phyloP scores from a whole-genome alignment of 2,797 vertebrate genomes.

The Merluccius polli region DNA sequence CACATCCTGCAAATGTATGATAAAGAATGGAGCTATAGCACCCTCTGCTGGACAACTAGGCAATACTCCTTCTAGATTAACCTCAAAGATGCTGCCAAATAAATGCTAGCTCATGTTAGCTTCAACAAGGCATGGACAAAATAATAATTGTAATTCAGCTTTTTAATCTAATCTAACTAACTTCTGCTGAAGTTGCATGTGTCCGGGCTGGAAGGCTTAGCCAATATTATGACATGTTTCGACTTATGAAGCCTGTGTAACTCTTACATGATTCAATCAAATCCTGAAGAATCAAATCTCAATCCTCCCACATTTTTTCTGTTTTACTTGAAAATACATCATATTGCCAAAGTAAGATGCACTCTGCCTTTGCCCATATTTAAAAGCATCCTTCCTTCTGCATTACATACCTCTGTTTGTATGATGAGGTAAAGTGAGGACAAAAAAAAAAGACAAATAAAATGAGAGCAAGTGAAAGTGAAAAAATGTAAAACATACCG shows the following conservation, averaged over 20 bases:
- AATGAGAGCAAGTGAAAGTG: neutral
- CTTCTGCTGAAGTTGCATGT: too few species aligned
- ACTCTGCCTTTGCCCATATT: neutral
- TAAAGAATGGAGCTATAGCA: neutral
- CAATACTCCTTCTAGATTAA: neutral
- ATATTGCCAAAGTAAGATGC: neutral
- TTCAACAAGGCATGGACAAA: too few species aligned
- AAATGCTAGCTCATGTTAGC: too few species aligned
- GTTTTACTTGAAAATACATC: neutral
- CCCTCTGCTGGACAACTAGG: neutral
- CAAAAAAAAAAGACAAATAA: neutral
- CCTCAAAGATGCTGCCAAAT: neutral
- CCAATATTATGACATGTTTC: too few species aligned
- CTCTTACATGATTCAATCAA: neutral
- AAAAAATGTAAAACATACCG: neutral
- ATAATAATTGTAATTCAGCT: too few species aligned
- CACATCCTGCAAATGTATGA: neutral
- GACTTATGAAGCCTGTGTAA: too few species aligned
- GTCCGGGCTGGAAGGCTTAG: neutral
- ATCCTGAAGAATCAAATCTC: neutral
- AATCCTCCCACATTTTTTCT: neutral
- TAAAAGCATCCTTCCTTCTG: neutral
- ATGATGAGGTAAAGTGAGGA: neutral
- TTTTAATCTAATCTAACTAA: too few species aligned
- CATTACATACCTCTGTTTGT: neutral